A percentile compares a stretch with the other conserved stretches of the same genome.
Conservation (phyloP, 1,140 invertebrate species). For the Brachionus asplanchnoidis region DNA sequence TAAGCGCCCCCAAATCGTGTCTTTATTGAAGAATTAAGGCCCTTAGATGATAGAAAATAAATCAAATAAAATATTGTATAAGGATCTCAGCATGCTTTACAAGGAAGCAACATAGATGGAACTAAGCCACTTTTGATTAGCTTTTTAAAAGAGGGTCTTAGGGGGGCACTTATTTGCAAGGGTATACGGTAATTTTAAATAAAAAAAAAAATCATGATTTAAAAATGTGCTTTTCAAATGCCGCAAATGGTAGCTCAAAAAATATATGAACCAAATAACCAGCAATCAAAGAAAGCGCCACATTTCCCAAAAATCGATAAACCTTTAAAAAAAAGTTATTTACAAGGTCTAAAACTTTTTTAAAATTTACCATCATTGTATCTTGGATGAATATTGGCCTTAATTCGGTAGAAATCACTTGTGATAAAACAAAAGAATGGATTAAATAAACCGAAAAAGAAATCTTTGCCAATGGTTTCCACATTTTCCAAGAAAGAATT, state of each 20-base stretch:
- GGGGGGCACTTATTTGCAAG: too few species aligned
- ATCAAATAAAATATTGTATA: too few species aligned
- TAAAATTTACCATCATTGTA: neutral
- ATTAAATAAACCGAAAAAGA: slow-evolving; percentile 85
- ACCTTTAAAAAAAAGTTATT: neutral
- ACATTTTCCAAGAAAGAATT: slow-evolving; percentile 70
- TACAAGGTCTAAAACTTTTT: too few species aligned
- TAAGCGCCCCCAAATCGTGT: too few species aligned
- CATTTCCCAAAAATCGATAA: slow-evolving; percentile 14
- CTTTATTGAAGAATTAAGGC: too few species aligned
- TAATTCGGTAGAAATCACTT: neutral
- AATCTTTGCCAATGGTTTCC: slow-evolving; percentile 77
- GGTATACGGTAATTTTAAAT: too few species aligned
- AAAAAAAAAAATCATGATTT: neutral
- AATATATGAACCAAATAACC: neutral
- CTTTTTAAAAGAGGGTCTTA: too few species aligned
- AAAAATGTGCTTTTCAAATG: slow-evolving; percentile 17
- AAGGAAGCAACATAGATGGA: too few species aligned
- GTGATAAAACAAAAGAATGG: slow-evolving; percentile 58
- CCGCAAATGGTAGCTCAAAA: slow-evolving; percentile 8
- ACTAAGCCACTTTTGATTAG: too few species aligned
- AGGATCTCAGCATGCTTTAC: too few species aligned
- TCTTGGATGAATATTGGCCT: neutral
- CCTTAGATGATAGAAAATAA: too few species aligned
- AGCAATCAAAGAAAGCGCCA: neutral